phyloP scores from a whole-genome alignment of 2,888 invertebrate species.

The Drosophila dives region DNA sequence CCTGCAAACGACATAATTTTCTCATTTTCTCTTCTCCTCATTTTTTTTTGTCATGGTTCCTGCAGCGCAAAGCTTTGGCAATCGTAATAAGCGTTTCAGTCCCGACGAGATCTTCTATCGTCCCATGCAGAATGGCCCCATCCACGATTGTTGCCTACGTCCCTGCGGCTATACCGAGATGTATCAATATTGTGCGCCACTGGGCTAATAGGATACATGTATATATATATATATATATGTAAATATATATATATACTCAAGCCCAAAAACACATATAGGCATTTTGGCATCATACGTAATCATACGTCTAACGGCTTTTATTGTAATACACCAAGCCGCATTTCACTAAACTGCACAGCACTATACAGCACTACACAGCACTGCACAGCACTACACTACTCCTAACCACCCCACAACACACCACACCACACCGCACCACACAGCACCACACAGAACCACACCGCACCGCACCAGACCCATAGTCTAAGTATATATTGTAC shows the following conservation, averaged over 20 bases:
- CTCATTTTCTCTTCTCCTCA: neutral
- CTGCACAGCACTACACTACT: neutral
- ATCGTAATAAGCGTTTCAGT: constrained; percentile 64
- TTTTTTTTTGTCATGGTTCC: neutral
- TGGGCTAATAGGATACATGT: constrained; percentile 6
- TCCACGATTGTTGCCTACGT: constrained; percentile 80
- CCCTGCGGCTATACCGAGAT: constrained; percentile 79
- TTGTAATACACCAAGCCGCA: constrained; percentile 8
- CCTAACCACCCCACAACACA: neutral
- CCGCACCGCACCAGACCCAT: constrained; percentile 16
- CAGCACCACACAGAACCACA: constrained; percentile 3
- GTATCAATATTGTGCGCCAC: constrained; percentile 77
- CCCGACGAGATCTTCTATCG: constrained; percentile 63
- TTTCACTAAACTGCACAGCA: neutral
- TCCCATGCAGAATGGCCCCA: constrained; percentile 73
- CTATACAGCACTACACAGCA: neutral
- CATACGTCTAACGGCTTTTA: constrained; percentile 10
- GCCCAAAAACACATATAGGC: constrained; percentile 1
- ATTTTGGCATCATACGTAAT: constrained; percentile 20
- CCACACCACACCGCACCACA: neutral
- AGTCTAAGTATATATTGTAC: constrained; percentile 64
- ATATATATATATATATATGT: neutral
- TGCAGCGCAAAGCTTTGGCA: constrained; percentile 57
- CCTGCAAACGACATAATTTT: neutral
- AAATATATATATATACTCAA: neutral